Base-by-base conservation (phyloP, 2,888 invertebrate genomes). In the Notodonta ziczac region DNA sequence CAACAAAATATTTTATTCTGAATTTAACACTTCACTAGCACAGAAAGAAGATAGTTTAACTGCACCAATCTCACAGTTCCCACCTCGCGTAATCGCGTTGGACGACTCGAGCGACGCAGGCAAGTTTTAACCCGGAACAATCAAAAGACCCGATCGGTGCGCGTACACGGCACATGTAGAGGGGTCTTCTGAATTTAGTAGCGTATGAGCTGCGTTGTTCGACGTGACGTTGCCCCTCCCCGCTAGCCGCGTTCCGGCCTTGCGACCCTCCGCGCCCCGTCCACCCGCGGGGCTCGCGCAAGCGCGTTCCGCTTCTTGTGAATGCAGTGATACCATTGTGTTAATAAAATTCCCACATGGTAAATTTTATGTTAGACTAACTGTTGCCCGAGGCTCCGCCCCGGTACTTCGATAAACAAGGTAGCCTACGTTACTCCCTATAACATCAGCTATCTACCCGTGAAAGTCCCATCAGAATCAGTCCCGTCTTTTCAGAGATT, bases 71-170 rank as follows among this genome's bases (percentile, higher is more conserved):
- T 84, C 86, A 77, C 82, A 85, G 87, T 87, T 88, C 87, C 86
- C 87, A 88, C 89, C 83, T 91, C 92, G 88, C 85, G 89, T 89
- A 91, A 91, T 89, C 89, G 89, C 89, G 89, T 88, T 86, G 88
- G 83, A 86, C 89, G 89, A 91, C 90, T 91, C 86, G 86, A 75
- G 80, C 89, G 87, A 89, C 91, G 90, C 91, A 91, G 89, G 88
- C 92, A 90, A 86, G 85, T 85, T 85, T 80, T 80, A 77, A 91
- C 57, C 69, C 88, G 80, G 69, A 73, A 58, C 60, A 83, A 76
- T 83, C 57, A 42, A 67, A 78, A 58, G 75, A 66, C 69, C 60
- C 63, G 66, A 65, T 69, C 59, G 65, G 62, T 52, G 64, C 63
- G 69, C 65, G 66, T 58, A 58, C 53, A 57, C 42, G 58, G 57